phyloP scores from a whole-genome alignment of 1,140 invertebrate species.

The Marisa cornuarietis region DNA sequence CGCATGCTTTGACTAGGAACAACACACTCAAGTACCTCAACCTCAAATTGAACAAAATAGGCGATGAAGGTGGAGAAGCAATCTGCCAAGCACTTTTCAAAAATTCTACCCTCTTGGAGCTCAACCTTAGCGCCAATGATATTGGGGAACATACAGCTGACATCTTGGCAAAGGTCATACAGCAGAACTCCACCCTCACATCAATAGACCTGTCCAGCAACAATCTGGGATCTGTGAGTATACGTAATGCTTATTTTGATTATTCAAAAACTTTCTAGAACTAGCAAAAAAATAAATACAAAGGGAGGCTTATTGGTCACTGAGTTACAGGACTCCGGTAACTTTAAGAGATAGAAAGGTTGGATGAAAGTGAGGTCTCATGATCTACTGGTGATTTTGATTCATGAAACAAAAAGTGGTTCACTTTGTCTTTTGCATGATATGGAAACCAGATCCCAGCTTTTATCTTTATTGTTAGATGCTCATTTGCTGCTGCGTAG shows the following conservation, averaged over 20 bases:
- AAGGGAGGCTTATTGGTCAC: too few relatives aligned
- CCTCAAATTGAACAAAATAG: slow-evolving; percentile 46
- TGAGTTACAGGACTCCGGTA: too few relatives aligned
- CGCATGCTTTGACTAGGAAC: slow-evolving; percentile 64
- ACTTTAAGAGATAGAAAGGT: too few relatives aligned
- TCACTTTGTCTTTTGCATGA: too few relatives aligned
- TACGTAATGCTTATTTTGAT: background rate
- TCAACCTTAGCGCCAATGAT: slow-evolving; percentile 65
- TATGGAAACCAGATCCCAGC: too few relatives aligned
- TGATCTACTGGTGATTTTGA: background rate
- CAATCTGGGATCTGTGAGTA: slow-evolving; percentile 62
- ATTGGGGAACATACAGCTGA: slow-evolving; percentile 63
- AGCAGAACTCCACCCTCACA: slow-evolving; percentile 55
- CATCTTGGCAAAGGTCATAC: slow-evolving; percentile 61
- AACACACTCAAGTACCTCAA: slow-evolving; percentile 49
- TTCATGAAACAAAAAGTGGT: background rate
- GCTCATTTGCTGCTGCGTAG: too few relatives aligned
- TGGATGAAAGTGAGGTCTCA: too few relatives aligned
- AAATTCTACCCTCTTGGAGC: slow-evolving; percentile 58
- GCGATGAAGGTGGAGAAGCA: slow-evolving; percentile 66
- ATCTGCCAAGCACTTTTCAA: slow-evolving; percentile 60
- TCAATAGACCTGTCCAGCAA: slow-evolving; percentile 64
- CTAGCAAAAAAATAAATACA: background rate
- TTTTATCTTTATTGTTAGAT: too few relatives aligned
- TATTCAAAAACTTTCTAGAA: background rate